These are phyloP conservation scores for Megathymus violae DNA, from an alignment of 1,140 invertebrate genomes.

Conservation along the genomic window DNA sequence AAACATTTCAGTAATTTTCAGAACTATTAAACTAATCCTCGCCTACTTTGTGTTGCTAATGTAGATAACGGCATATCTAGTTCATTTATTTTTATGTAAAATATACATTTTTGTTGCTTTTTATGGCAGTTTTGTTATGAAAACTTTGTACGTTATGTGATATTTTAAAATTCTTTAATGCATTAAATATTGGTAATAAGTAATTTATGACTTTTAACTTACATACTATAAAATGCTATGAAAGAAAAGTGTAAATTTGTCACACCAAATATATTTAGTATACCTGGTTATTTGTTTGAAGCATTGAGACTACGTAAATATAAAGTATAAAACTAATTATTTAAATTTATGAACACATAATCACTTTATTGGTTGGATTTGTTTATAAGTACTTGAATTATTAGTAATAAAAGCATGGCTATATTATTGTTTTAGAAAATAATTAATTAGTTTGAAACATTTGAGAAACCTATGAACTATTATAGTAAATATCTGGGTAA, in stretches of 20 bases:
- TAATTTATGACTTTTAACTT: conserved; percentile 27
- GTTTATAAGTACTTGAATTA: too few species aligned
- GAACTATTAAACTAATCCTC: conserved; percentile 55
- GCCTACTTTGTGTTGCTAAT: conserved; percentile 62
- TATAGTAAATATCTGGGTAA: too few species aligned
- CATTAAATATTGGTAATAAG: conserved; percentile 64
- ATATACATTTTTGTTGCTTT: conserved; percentile 62
- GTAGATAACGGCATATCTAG: conserved; percentile 68
- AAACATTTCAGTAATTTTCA: conserved; percentile 55
- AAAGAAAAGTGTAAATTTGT: not conserved
- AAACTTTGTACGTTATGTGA: conserved; percentile 69
- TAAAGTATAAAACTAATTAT: too few species aligned
- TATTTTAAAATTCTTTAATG: conserved; percentile 62
- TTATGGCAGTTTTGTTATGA: conserved; percentile 55
- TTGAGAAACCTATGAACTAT: too few species aligned
- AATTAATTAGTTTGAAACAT: too few species aligned
- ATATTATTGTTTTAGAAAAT: too few species aligned
- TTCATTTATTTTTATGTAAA: conserved; percentile 62
- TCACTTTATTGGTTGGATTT: too few species aligned
- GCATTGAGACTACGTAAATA: too few species aligned
- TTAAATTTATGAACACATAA: too few species aligned
- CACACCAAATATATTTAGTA: too few species aligned
- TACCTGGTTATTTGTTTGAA: too few species aligned
- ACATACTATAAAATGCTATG: not conserved
- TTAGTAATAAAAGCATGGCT: too few species aligned